Evolutionary conservation across 2,888 invertebrate genomes (phyloP).

Genomic region (Drosophila mimica): DNA sequence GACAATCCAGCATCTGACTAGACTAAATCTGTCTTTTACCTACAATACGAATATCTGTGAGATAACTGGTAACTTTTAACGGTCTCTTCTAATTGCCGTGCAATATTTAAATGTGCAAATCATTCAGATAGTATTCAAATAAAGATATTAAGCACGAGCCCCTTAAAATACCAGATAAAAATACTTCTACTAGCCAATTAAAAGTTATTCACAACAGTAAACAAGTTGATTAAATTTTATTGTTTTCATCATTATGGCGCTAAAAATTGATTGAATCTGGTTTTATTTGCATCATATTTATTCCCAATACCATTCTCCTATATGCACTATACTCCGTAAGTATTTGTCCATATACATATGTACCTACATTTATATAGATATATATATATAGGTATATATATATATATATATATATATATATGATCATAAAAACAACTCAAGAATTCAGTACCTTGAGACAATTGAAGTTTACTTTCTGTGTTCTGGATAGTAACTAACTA

Average conservation of each 20-base stretch:
- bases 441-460: background rate
- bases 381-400: no score
- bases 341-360: background rate
- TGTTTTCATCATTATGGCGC: constrained; percentile 16
- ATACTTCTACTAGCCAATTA: constrained; percentile 15
- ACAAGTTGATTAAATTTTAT: constrained; percentile 47
- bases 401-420: background rate
- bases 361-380: no score
- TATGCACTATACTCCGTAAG: background rate
- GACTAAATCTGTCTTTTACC: no score
- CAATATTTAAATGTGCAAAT: background rate
- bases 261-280: constrained; percentile 6
- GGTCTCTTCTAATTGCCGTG: background rate
- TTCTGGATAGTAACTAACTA: constrained; percentile 15
- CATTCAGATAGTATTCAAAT: background rate
- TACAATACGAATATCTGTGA: no score
- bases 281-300: constrained; percentile 19
- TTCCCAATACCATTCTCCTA: constrained; percentile 2
- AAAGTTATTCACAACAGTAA: constrained; percentile 23
- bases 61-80: background rate
- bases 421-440: background rate
- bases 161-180: background rate
- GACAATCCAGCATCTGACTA: no score
- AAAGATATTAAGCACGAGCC: constrained; percentile 19
- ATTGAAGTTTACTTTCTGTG: constrained; percentile 18